Evolutionary conservation across 2,113 vertebrate species (phyloP).

Genomic region (Glareola pratincola): DNA sequence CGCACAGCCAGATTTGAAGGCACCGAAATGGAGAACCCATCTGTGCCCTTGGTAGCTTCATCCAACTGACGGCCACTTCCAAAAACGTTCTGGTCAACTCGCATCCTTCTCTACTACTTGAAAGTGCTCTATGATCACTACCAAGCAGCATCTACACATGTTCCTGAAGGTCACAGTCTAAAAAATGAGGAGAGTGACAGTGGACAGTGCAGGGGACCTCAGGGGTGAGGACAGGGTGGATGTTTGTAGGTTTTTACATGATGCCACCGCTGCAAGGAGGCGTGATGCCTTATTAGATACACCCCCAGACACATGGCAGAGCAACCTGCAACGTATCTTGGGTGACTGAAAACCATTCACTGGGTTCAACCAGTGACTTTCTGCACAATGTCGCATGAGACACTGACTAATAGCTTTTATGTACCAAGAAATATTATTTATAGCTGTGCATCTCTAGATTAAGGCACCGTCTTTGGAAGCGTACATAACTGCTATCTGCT

Average conservation of each 20-base stretch:
- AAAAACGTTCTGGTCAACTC: background rate
- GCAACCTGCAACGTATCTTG: background rate
- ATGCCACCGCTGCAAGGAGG: background rate
- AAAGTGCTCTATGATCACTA: background rate
- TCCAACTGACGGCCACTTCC: background rate
- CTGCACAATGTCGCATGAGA: fast-evolving
- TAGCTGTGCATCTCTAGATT: background rate
- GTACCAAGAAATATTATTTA: background rate
- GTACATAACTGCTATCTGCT: background rate
- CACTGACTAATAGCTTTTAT: background rate
- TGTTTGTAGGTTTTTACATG: background rate
- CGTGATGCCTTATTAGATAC: background rate
- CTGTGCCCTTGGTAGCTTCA: background rate
- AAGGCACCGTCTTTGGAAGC: background rate
- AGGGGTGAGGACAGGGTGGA: background rate
- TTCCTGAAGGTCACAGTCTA: background rate
- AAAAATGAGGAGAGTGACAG: background rate
- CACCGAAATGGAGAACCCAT: background rate
- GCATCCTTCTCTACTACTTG: background rate
- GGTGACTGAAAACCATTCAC: background rate
- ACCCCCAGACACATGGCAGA: background rate
- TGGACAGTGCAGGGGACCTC: background rate
- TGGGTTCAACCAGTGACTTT: background rate
- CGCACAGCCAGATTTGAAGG: background rate
- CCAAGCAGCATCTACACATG: background rate